phyloP scores from a whole-genome alignment of 2,113 vertebrate species.

The Ovibos moschatus region DNA sequence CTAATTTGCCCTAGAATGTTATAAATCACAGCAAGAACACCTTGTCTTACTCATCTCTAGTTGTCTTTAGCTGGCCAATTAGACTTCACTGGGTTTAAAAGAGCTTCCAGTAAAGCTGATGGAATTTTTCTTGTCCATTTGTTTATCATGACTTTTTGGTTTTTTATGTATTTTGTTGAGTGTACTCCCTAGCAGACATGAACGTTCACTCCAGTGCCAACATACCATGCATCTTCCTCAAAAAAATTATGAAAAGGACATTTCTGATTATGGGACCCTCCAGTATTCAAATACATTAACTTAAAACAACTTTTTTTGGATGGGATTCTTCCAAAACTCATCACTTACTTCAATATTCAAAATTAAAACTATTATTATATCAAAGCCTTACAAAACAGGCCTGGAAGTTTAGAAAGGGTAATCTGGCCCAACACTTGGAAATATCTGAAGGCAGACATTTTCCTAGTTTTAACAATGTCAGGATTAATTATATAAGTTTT shows the following conservation, averaged over 20 bases:
- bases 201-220: not conserved
- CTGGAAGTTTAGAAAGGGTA: not conserved
- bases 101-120: not conserved
- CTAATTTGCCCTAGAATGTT: not conserved
- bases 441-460: not conserved
- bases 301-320: not conserved
- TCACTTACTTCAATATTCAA: not conserved
- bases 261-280: not conserved
- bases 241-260: not conserved
- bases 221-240: not conserved
- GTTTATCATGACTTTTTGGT: not conserved
- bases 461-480: not conserved
- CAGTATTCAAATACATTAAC: not conserved
- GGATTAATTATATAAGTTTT: not conserved
- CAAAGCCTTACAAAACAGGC: not conserved
- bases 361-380: not conserved
- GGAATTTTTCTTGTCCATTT: not conserved
- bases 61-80: not conserved
- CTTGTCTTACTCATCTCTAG: not conserved
- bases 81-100: not conserved
- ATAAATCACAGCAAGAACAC: not conserved
- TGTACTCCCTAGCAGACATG: not conserved
- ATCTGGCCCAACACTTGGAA: not conserved
- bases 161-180: not conserved
- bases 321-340: not conserved